A percentile compares a stretch with the other conserved stretches of the same genome.
Conservation (phyloP, 2,797 vertebrate genomes). For the Harpagifer antarcticus region DNA sequence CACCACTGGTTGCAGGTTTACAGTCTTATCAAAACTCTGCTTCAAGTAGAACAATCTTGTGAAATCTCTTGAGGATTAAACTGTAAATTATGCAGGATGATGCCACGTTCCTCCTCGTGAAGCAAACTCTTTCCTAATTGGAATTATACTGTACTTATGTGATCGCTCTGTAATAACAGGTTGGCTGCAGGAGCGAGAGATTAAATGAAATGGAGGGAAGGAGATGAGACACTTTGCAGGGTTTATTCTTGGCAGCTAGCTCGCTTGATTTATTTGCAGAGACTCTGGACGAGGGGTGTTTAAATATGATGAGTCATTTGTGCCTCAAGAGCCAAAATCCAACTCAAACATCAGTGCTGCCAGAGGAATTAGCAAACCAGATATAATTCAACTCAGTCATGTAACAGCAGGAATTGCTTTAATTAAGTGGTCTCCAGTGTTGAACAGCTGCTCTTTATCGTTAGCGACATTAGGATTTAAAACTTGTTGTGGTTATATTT, state of each 20-base stretch:
- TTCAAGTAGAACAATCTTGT: constrained; percentile 4
- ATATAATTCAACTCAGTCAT: constrained; percentile 5
- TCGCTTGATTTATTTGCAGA: constrained; percentile 23
- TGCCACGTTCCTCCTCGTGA: background rate
- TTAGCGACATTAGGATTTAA: too few relatives aligned
- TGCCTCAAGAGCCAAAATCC: constrained; percentile 7
- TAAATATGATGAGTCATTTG: constrained; percentile 38
- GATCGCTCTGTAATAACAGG: constrained; percentile 51
- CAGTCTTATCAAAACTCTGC: too few relatives aligned
- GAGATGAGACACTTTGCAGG: constrained; percentile 9
- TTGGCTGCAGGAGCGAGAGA: constrained; percentile 22
- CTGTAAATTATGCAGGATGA: constrained; percentile 26
- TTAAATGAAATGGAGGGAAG: constrained; percentile 36
- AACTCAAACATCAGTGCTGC: constrained; percentile 6
- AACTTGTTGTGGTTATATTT: background rate
- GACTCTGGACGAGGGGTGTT: constrained; percentile 8
- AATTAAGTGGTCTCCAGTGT: background rate
- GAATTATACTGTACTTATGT: constrained; percentile 34
- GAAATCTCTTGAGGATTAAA: constrained; percentile 46
- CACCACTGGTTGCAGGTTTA: too few relatives aligned
- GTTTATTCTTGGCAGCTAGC: constrained; percentile 24
- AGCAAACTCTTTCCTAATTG: constrained; percentile 50
- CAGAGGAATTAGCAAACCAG: constrained; percentile 10
- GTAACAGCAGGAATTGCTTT: constrained; percentile 11
- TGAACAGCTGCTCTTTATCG: background rate